phyloP scores from a whole-genome alignment of 1,140 invertebrate species.

The Drosophila subpulchrella region DNA sequence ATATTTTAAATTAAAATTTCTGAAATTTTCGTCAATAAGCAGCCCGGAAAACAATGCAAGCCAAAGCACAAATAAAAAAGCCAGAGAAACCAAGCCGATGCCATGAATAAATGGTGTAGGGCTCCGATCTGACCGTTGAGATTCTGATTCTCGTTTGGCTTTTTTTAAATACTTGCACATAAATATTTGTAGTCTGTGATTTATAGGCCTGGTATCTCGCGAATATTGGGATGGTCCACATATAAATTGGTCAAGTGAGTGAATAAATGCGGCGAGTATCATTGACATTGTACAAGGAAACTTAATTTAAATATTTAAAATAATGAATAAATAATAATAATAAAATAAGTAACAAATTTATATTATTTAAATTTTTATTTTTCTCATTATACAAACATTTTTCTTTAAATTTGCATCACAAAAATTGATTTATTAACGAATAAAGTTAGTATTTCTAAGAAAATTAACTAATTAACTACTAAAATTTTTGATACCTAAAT shows the following conservation, averaged over 20 bases:
- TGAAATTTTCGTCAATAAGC: slow-evolving; percentile 84
- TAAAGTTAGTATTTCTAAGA: too few relatives aligned
- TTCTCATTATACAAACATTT: too few relatives aligned
- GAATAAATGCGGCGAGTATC: slow-evolving; percentile 6
- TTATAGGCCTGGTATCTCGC: slow-evolving; percentile 40
- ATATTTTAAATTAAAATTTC: slow-evolving; percentile 85
- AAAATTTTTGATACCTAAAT: too few relatives aligned
- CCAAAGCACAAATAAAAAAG: slow-evolving; percentile 14
- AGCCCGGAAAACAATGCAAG: slow-evolving; percentile 65
- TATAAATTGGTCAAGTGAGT: slow-evolving; percentile 9
- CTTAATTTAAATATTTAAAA: not conserved
- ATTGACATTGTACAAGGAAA: not conserved
- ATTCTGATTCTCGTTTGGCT: slow-evolving; percentile 28
- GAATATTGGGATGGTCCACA: slow-evolving; percentile 4
- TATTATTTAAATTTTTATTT: too few relatives aligned
- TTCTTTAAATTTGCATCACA: too few relatives aligned
- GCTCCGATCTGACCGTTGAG: slow-evolving; percentile 2
- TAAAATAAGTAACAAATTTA: too few relatives aligned
- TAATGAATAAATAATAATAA: not conserved
- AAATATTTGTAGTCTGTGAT: slow-evolving; percentile 67
- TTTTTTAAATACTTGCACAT: slow-evolving; percentile 73
- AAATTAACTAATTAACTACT: too few relatives aligned
- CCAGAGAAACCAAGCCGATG: slow-evolving; percentile 5
- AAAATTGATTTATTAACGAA: too few relatives aligned
- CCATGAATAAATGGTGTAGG: slow-evolving; percentile 34